Evolutionary conservation across 2,888 invertebrate genomes (phyloP), one percentile per base, ranked within the genome.

Genomic region (Pyrrhia umbra): DNA sequence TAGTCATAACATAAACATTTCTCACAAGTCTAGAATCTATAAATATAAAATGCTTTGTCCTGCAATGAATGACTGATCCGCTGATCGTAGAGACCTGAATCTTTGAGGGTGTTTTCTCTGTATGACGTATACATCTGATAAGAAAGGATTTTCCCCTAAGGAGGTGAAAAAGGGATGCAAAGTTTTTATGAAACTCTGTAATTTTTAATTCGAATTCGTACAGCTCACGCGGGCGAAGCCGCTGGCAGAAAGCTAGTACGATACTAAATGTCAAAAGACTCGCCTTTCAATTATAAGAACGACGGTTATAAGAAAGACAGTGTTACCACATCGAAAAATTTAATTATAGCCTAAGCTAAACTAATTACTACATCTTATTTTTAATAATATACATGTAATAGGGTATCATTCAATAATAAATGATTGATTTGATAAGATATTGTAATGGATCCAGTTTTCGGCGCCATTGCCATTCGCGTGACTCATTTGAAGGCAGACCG

Each of bases 401-500:
- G 51, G 43, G 50, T 67, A 60, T 64, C 18, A 46, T 52, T 27
- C 0, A 68, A 55, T 56, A 56, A 51, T 30, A 56, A 60, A 30
- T 60, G 37, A 75, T 61, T 67, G 34, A 55, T 71, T 62, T 39
- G 39, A 50, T 63, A 47, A 57, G 27, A 56, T 61, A 60, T 42
- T 73, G 65, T 66, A 73, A 59, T 62, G 2, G 42, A 64, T 54
- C 56, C 34, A 57, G 71, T 62, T 66, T 67, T 66, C 40, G 39
- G 34, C 34, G n/a, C 34, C 8, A 45, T 45, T 10, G 27, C n/a
- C 15, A 39, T 43, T 15, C 25, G 20, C 15, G 13, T 75, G 68
- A 75, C 57, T 72, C 73, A 68, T 52, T 39, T 34, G 68, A 62
- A 68, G 73, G 77, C 37, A 60, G 73, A 68, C 77, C 3, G 4